Evolutionary conservation across 2,888 invertebrate species (phyloP).

Genomic region (Agrypnus murinus): DNA sequence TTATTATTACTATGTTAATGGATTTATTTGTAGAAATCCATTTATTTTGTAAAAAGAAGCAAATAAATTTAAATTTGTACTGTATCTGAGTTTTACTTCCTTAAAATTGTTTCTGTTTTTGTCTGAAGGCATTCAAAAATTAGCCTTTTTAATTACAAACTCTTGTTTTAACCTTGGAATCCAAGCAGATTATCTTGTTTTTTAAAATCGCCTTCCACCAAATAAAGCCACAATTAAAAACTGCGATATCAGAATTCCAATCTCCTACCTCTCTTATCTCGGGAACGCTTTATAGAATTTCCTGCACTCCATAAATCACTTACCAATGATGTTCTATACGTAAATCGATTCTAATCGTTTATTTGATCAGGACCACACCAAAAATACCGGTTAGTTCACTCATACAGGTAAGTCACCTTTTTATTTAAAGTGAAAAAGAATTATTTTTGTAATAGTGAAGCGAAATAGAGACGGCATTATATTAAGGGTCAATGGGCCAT

Average conservation of each 20-base stretch:
- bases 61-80: no score
- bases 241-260: constrained; percentile 25
- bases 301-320: constrained; percentile 30
- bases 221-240: constrained; percentile 2
- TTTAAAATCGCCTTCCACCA: no score
- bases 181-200: no score
- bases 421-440: background rate
- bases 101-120: no score
- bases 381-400: constrained; percentile 26
- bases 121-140: no score
- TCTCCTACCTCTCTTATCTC: constrained; percentile 19
- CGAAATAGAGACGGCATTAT: background rate
- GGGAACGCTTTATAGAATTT: constrained; percentile 1
- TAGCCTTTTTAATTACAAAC: no score
- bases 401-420: constrained; percentile 19
- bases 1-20: no score
- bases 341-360: constrained; percentile 34
- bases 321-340: constrained; percentile 18
- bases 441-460: background rate
- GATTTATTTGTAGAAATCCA: no score
- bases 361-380: constrained; percentile 37
- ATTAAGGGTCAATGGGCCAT: constrained; percentile 21
- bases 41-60: no score
- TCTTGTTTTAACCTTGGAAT: no score
- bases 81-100: no score